phyloP scores from a whole-genome alignment of 2,888 invertebrate genomes.

The Stomorhina lunata region DNA sequence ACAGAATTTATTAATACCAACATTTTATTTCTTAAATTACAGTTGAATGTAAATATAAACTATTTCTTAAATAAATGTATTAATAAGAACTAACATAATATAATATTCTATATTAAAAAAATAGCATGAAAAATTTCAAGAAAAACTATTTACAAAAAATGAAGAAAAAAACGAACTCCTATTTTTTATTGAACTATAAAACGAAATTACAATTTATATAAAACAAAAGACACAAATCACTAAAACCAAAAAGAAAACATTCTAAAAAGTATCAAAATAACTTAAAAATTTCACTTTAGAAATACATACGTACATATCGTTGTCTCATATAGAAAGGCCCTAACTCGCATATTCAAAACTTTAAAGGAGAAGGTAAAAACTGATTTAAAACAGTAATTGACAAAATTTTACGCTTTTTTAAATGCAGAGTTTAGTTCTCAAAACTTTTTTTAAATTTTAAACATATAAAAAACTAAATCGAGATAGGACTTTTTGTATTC shows the following conservation, averaged over 20 bases:
- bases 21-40: constrained; percentile 38
- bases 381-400: too few species aligned
- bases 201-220: constrained; percentile 6
- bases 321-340: too few species aligned
- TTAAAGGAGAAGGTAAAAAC: too few species aligned
- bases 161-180: constrained; percentile 36
- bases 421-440: too few species aligned
- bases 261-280: constrained; percentile 42
- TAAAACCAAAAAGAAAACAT: too few species aligned
- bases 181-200: constrained; percentile 41
- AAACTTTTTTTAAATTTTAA: too few species aligned
- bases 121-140: constrained; percentile 65
- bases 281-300: constrained; percentile 36
- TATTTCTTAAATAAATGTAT: not conserved
- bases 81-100: constrained; percentile 51
- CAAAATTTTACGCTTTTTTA: too few species aligned
- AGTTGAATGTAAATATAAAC: constrained; percentile 16
- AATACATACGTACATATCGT: too few species aligned
- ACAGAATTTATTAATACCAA: constrained; percentile 31
- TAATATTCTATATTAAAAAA: constrained; percentile 58
- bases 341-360: too few species aligned
- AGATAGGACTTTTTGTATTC: too few species aligned
- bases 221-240: constrained; percentile 20
- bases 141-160: constrained; percentile 67
- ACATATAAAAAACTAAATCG: too few species aligned